These are phyloP conservation scores for Eucera pruinosa DNA, from an alignment of 2,888 invertebrate species.

Conservation along the genomic window DNA sequence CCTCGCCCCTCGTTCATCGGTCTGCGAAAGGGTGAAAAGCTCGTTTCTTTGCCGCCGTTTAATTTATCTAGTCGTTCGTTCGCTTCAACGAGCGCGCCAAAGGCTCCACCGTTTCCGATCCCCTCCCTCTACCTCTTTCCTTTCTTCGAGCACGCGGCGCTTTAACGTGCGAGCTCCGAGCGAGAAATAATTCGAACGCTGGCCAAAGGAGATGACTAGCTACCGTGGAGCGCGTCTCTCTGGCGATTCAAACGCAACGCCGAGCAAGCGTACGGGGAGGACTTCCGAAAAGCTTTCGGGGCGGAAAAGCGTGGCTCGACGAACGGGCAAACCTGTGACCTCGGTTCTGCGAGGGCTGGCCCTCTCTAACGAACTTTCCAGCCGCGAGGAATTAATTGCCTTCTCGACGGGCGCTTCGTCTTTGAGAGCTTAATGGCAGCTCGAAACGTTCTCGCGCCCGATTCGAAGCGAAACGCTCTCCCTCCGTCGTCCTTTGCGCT, in stretches of 20 bases:
- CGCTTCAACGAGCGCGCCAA: constrained; percentile 11
- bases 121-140: too few species aligned
- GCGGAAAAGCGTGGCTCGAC: constrained; percentile 15
- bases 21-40: constrained; percentile 18
- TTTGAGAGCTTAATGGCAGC: constrained; percentile 48
- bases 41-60: constrained; percentile 36
- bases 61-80: constrained; percentile 39
- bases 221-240: too few species aligned
- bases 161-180: background rate
- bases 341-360: constrained; percentile 8
- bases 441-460: constrained; percentile 48
- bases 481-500: background rate
- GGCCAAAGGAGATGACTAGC: too few species aligned
- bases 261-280: too few species aligned
- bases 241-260: too few species aligned
- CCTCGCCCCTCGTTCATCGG: constrained; percentile 25
- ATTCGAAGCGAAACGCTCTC: constrained; percentile 16
- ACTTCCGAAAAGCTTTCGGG: too few species aligned
- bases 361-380: constrained; percentile 62
- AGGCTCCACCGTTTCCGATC: background rate
- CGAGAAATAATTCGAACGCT: background rate
- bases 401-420: constrained; percentile 37
- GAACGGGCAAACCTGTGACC: constrained; percentile 1
- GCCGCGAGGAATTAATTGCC: constrained; percentile 63
- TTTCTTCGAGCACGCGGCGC: too few species aligned